These are phyloP conservation scores for Mesaphorura yosii DNA, from an alignment of 1,140 invertebrate species.

Conservation along the genomic window DNA sequence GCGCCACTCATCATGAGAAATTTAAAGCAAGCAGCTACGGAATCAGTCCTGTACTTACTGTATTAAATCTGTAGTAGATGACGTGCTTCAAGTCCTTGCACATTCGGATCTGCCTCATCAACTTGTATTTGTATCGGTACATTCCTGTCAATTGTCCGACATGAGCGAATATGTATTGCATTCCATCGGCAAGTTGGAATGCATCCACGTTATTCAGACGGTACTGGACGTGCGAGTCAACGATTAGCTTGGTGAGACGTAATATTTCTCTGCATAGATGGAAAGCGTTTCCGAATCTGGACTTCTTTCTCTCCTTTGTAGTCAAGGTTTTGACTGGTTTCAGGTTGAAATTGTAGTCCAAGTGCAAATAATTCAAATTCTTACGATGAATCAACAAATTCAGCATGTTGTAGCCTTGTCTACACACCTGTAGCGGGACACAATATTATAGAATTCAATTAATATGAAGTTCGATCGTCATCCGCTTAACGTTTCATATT, in stretches of 20 bases:
- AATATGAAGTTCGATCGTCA: not conserved
- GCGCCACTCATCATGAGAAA: slow-evolving; percentile 18
- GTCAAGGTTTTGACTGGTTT: slow-evolving; percentile 99
- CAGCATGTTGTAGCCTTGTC: slow-evolving; percentile 99
- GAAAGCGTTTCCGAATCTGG: slow-evolving; percentile 98
- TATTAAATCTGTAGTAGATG: slow-evolving; percentile 99
- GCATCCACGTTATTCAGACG: slow-evolving; percentile 98
- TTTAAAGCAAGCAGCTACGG: slow-evolving; percentile 1
- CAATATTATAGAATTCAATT: not conserved
- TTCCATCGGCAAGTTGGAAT: slow-evolving; percentile 92
- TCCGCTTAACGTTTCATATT: not conserved
- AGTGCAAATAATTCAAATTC: slow-evolving; percentile 97
- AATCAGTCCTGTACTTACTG: slow-evolving; percentile 49
- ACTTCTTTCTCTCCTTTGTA: slow-evolving; percentile 98
- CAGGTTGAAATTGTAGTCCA: slow-evolving; percentile 99
- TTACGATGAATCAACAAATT: slow-evolving; percentile 98
- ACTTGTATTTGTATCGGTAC: slow-evolving; percentile 90
- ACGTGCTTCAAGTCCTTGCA: slow-evolving; percentile 99
- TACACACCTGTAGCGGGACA: slow-evolving; percentile 63
- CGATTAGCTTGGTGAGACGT: slow-evolving; percentile 91
- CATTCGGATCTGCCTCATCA: slow-evolving; percentile 99
- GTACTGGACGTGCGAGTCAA: slow-evolving; percentile 99
- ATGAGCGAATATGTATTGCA: slow-evolving; percentile 99
- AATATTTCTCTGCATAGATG: slow-evolving; percentile 98
- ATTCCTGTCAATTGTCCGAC: slow-evolving; percentile 99